Evolutionary conservation across 2,797 vertebrate species (phyloP).

Genomic region (Rhodeus uyekii): DNA sequence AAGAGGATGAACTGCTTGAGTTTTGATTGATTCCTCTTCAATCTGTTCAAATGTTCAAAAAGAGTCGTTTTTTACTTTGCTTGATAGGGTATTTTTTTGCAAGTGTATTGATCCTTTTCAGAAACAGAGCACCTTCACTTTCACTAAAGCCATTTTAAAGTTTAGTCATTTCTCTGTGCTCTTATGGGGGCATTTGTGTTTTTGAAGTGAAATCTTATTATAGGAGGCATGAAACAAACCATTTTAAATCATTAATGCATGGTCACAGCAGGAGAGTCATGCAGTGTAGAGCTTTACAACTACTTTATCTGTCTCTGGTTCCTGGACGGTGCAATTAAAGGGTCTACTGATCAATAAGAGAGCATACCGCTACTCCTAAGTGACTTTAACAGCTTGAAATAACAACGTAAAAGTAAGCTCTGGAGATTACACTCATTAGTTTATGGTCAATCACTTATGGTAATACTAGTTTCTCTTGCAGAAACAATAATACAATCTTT

Average conservation of each 20-base stretch:
- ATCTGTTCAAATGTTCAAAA: background rate
- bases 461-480: background rate
- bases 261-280: constrained; percentile 11
- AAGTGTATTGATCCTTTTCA: constrained; percentile 34
- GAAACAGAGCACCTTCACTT: background rate
- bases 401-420: background rate
- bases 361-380: constrained; percentile 7
- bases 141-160: constrained; percentile 26
- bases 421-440: constrained; percentile 44
- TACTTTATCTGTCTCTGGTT: constrained; percentile 19
- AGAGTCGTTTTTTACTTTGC: constrained; percentile 24
- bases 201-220: constrained; percentile 38
- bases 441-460: background rate
- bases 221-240: constrained; percentile 26
- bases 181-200: constrained; percentile 24
- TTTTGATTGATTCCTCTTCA: constrained; percentile 3
- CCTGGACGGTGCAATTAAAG: constrained; percentile 15
- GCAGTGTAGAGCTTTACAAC: constrained; percentile 20
- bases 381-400: constrained; percentile 26
- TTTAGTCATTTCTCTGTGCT: constrained; percentile 24
- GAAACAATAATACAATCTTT: background rate
- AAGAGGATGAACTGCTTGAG: constrained; percentile 18
- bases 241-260: constrained; percentile 21
- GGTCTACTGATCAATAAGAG: constrained; percentile 22
- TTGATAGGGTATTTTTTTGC: constrained; percentile 28